Base-by-base conservation (phyloP, 2,113 vertebrate species). In the Addax nasomaculatus region DNA sequence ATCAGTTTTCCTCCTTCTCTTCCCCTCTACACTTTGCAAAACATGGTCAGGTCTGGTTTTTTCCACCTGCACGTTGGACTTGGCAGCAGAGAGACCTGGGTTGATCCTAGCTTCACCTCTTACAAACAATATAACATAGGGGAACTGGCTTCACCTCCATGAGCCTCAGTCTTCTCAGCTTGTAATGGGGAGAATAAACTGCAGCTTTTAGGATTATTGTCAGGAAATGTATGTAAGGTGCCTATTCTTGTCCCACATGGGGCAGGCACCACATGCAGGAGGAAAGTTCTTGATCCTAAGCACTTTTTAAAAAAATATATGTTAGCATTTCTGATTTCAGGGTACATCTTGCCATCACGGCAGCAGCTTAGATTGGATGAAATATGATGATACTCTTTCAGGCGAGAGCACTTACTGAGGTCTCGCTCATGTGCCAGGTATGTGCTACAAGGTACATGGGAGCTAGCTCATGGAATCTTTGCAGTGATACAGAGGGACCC, bases 241-340 rank as follows among this genome's bases (percentile, higher is more conserved):
- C 27, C 47, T 13, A 1, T 4, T 7, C 10, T 6, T 7, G 19
- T 58, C 33, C 23, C 27, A 0, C 29, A 0, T 0, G 9, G 49
- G n/a, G 25, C 16, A n/a, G 51, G 33, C 30, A 3, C 29, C 43
- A 2, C 23, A 27, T 6, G 2, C 25, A 5, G 13, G n/a, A 83
- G 33, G 29, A 14, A 15, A 4, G 7, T 36, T 62, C 64, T 49
- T 39, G 11, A 64, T 10, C 21, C 70, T 39, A 9, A 84, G 33
- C 57, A 5, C 39, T 21, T 2, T n/a, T 43, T 23, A 1, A 9
- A 21, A 13, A 1, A 11, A 60, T 30, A 62, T 30, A 16, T 1
- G 23, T 23, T 14, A 91, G 10, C 25, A 3, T 62, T 70, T 92
- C 57, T 39, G 60, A 93, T 85, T 85, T 85, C n/a, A 30, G 39